phyloP scores from a whole-genome alignment of 2,113 vertebrate genomes.

The Tachuris rubrigastra region DNA sequence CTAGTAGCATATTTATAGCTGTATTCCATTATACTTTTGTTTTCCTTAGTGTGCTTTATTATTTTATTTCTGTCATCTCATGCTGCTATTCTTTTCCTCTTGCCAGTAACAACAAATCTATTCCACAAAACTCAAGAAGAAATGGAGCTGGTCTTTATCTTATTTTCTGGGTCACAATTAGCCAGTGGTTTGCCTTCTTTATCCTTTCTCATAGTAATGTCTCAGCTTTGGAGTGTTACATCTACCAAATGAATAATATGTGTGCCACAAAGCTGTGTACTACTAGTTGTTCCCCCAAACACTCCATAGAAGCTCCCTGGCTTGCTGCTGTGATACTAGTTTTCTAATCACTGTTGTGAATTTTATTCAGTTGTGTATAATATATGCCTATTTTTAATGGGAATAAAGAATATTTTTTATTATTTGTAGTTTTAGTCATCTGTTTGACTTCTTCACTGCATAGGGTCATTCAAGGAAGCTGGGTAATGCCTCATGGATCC shows the following conservation, averaged over 20 bases:
- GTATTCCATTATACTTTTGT: neutral
- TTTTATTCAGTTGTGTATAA: neutral
- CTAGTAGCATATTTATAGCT: neutral
- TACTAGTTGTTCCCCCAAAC: neutral
- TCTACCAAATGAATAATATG: neutral
- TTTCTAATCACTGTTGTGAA: neutral
- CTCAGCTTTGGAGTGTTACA: neutral
- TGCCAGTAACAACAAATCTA: neutral
- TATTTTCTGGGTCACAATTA: neutral
- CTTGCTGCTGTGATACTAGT: neutral
- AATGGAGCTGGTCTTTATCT: neutral
- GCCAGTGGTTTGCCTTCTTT: neutral
- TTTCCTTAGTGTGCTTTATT: neutral
- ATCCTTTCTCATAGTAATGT: neutral
- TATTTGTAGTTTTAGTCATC: neutral
- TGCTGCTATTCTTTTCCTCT: neutral
- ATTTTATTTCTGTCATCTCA: neutral
- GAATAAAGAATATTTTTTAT: slow-evolving; percentile 57
- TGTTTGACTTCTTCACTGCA: neutral
- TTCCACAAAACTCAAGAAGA: neutral
- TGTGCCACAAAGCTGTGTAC: neutral
- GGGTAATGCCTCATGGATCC: neutral
- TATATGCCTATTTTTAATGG: neutral
- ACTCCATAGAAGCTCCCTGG: neutral
- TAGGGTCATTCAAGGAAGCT: neutral